Base-by-base conservation (phyloP, 2,888 invertebrate genomes). In the Zele albiditarsus region DNA sequence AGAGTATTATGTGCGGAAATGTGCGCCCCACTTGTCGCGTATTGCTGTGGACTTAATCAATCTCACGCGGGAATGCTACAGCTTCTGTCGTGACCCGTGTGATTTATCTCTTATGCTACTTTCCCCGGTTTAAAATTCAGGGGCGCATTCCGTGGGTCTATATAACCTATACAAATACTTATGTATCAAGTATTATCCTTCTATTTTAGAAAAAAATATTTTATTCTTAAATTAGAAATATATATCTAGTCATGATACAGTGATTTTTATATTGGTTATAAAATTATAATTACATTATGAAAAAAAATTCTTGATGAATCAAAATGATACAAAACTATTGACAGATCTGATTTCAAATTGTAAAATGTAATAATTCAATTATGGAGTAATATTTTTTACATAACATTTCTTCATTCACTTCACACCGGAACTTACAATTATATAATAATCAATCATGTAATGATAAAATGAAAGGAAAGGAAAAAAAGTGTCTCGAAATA, bases 21-120 rank as follows among this genome's bases (percentile, higher is more conserved):
- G 53, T 53, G 20, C 53, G 20, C 62, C 67, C 67, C 77, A 75
- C 74, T 76, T 76, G 74, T 68, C 73, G 12, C 57, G 6, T 27
- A 60, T 60, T 27, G 27, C 77, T 75, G 76, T 77, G 66, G 76
- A 81, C 82, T 84, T 82, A 84, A 85, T 85, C 84, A 82, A 85
- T 84, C 80, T 84, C 79, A 77, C 38, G 70, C 65, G 60, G 79
- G 82, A 82, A 83, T 83, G 82, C 79, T 16, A 6, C 53, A 74
- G 78, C 80, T 79, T 78, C 79, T 77, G 80, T 75, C 80, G 78
- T 77, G 77, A 53, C 68, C 49, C 31, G 25, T 25, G 78, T 81
- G 82, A 85, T 83, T 84, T 84, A 83, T 83, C 46, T 62, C 63
- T 20, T 20, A 20, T 49, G 46, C 62, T 38, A 60, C 70, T 71